These are phyloP conservation scores for Auanema freiburgensis DNA, from an alignment of 2,888 invertebrate genomes.

Conservation along the genomic window DNA sequence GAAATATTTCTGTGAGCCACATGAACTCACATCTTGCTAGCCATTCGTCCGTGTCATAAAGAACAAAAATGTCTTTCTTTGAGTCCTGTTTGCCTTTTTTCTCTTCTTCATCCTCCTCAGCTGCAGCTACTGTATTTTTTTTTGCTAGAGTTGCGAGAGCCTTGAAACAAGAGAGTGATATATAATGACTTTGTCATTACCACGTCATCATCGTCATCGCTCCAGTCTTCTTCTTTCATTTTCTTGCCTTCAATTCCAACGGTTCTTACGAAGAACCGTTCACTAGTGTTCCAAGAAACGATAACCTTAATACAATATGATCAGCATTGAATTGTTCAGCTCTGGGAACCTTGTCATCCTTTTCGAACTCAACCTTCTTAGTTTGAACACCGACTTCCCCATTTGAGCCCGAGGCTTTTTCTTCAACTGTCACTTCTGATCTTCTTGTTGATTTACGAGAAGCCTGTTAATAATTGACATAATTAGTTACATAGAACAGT, in stretches of 20 bases:
- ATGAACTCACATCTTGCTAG: conserved; percentile 11
- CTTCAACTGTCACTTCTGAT: conserved; percentile 7
- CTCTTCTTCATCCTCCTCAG: conserved; percentile 5
- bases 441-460: conserved; percentile 17
- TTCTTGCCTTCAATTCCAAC: not conserved
- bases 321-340: not conserved
- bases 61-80: conserved; percentile 8
- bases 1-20: too few relatives aligned
- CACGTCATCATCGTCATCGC: conserved; percentile 3
- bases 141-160: not conserved
- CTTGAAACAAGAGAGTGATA: too few relatives aligned
- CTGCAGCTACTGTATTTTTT: not conserved
- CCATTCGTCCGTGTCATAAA: conserved; percentile 17
- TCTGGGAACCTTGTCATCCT: conserved; percentile 23
- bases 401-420: not conserved
- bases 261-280: not conserved
- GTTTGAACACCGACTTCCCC: conserved; percentile 17
- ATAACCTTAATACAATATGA: conserved; percentile 3
- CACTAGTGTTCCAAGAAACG: conserved; percentile 2
- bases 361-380: conserved; percentile 21
- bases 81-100: not conserved
- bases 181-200: too few relatives aligned
- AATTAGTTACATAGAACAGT: not conserved
- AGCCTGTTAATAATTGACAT: conserved; percentile 10
- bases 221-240: conserved; percentile 8